These are phyloP conservation scores for Streblospio benedicti DNA, from an alignment of 1,140 invertebrate genomes.

Conservation along the genomic window DNA sequence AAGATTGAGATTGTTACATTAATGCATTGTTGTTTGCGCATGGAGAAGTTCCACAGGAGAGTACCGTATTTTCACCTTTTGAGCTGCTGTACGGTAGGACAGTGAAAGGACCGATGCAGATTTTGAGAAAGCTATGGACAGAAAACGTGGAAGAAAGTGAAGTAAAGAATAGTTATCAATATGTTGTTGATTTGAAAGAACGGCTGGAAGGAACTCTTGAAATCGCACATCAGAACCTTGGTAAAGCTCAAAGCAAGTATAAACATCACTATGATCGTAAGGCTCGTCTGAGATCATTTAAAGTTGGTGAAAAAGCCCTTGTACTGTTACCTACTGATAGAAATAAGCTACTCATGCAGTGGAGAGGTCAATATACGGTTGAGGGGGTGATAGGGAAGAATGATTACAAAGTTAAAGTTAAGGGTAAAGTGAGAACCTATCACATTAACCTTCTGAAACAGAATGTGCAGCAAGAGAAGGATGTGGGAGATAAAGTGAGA, in stretches of 20 bases:
- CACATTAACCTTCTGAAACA: too few relatives aligned
- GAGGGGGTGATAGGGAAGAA: too few relatives aligned
- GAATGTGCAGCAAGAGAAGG: too few relatives aligned
- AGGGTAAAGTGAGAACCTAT: too few relatives aligned
- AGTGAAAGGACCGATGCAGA: constrained; percentile 26
- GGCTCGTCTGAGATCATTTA: neutral
- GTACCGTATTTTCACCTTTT: constrained; percentile 28
- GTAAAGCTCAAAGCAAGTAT: constrained; percentile 12
- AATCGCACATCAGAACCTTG: constrained; percentile 19
- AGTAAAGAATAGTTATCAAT: constrained; percentile 16
- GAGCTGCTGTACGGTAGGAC: constrained; percentile 29
- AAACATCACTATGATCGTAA: constrained; percentile 14
- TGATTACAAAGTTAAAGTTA: too few relatives aligned
- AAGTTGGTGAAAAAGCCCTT: neutral
- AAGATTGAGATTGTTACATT: constrained; percentile 15
- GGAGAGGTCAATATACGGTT: too few relatives aligned
- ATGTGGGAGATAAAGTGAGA: too few relatives aligned
- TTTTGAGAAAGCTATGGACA: constrained; percentile 30
- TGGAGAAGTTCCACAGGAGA: constrained; percentile 13
- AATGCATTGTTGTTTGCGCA: constrained; percentile 12
- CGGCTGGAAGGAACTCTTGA: constrained; percentile 20
- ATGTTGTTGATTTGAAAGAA: constrained; percentile 6
- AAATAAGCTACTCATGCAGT: neutral
- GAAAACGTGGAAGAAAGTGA: constrained; percentile 11
- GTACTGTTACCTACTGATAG: neutral